Base-by-base conservation (phyloP, 2,797 vertebrate species). In the Momotus momota region DNA sequence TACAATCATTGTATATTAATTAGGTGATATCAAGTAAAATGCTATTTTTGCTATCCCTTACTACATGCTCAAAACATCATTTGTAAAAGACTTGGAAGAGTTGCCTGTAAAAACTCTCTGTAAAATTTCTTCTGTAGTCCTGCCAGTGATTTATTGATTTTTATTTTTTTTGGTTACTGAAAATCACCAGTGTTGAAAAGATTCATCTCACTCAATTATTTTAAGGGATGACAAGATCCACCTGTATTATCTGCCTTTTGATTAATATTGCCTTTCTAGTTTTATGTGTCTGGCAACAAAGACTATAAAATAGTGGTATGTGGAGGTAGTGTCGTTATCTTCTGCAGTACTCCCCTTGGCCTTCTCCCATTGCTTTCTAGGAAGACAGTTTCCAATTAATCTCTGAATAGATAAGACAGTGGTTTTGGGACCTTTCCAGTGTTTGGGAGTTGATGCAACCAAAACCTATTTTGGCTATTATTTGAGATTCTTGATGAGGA, bases 381-480 rank as follows among this genome's bases (percentile, higher is more conserved):
- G 54, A 90, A 33, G 8, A 48, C 17, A 11, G 62, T 85, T 82
- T 62, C 35, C n/a, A n/a, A 14, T 49, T 85, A 46, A 17, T 16
- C 3, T 57, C 48, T 61, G 19, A 72, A 52, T 46, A 71, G 43
- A n/a, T 35, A 31, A 58, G 8, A 25, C 8, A 69, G 17, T 29
- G 11, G 0, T 5, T n/a, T 91, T 54, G 12, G 17, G n/a, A 23
- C 16, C 15, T 78, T 92, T 58, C 12, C 80, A 10, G 3, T 96
- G 9, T 71, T 90, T 66, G n/a, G n/a, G 20, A 65, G 19, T 40
- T 41, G 35, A 31, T 74, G 26, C 21, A 81, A 90, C 70, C 7
- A 27, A 23, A 48, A 3, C 41, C 25, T 55, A 0, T 71, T 45
- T 66, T 0, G 1, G 14, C 20, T 64, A 2, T 64, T 2, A 22